Evolutionary conservation across 2,797 vertebrate species (phyloP), one percentile per base, ranked within the genome.

Genomic region (Neomorphus geoffroyi): DNA sequence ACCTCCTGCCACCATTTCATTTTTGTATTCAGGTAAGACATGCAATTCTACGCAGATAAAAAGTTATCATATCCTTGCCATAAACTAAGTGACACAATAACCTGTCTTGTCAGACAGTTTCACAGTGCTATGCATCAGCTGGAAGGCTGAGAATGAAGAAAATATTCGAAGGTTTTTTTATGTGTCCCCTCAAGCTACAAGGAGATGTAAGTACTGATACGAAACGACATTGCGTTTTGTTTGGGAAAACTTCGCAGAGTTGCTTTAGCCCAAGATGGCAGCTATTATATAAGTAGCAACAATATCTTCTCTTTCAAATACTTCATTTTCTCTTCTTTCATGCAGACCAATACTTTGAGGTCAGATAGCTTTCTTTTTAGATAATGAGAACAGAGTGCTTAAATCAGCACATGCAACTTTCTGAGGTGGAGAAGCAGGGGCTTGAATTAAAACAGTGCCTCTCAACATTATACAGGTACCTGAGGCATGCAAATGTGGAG

Each of bases 191-290:
- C 86, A 92, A 96, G 80, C 77, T 80, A 84, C 39, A 69, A 62
- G 62, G 32, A 90, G 53, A 90, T 73, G 62, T 92, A 92, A 93
- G 87, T 75, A 41, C 87, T 96, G 87, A 96, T 95, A 51, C 9
- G 72, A 96, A 96, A 88, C 88, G 94, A 92, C 93, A 91, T 41
- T 90, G 62, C 13, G 39, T 91, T 93, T 93, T 86, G 61, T 83
- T 94, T 86, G 45, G 73, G 51, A 95, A 90, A 83, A 81, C 83
- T 80, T 35, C 79, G 26, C 21, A 21, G 64, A 14, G 11, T 41
- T 74, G 19, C 43, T 92, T 95, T 54, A 88, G 72, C 39, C 69
- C 84, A 92, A 69, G 50, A 95, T 65, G 79, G 84, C 72, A 92
- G 53, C 65, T 91, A 65, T 95, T 96, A 88, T 5, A 3, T 66